Percentiles rank a stretch among this genome's conserved stretches.
phyloP scores from a whole-genome alignment of 2,113 vertebrate species.

The Sterrhoptilus dennistouni region DNA sequence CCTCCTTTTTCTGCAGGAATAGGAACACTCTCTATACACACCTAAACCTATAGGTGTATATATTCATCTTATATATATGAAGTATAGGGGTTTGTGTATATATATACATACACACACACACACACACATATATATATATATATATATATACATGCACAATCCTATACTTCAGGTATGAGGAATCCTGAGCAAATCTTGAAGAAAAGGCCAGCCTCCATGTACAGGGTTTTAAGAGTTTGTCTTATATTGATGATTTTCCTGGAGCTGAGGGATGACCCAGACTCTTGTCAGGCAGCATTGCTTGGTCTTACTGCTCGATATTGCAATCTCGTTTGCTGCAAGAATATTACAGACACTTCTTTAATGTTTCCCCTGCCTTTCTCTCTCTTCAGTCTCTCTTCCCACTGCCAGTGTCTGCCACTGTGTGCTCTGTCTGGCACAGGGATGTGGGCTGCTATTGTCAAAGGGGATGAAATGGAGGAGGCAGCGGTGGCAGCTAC shows the following conservation, averaged over 20 bases:
- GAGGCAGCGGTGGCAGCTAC: background rate
- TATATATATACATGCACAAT: background rate
- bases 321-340: background rate
- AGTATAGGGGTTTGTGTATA: too few species aligned
- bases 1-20: background rate
- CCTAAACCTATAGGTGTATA: background rate
- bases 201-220: background rate
- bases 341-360: background rate
- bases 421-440: background rate
- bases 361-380: accelerated
- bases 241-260: background rate
- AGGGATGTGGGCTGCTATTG: background rate
- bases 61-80: too few species aligned
- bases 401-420: too few species aligned
- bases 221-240: background rate
- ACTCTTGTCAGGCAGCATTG: background rate
- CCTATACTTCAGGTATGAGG: background rate
- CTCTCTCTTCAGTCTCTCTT: background rate
- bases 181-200: background rate
- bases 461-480: background rate
- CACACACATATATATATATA: accelerated
- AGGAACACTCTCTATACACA: background rate
- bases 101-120: accelerated
- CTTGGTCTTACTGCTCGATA: background rate
- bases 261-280: accelerated